Evolutionary conservation across 2,888 invertebrate species (phyloP).

Genomic region (Platerodrilus igneus): DNA sequence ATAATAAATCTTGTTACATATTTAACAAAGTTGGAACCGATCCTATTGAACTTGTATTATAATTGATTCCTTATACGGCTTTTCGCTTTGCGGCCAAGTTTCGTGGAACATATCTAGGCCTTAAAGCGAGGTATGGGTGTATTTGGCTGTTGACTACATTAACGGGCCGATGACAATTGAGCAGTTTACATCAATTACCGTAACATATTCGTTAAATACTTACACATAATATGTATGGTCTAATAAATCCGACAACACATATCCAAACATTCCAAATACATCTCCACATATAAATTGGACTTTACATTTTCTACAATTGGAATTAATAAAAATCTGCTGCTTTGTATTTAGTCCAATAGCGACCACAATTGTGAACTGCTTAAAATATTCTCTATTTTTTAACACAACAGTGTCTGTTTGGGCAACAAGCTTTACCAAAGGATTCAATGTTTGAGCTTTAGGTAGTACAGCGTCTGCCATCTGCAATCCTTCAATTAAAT

Average conservation of each 20-base stretch:
- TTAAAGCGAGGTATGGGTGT: no score
- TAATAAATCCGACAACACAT: slow-evolving; percentile 83
- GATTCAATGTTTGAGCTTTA: slow-evolving; percentile 82
- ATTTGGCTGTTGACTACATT: no score
- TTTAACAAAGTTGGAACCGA: no score
- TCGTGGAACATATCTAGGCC: no score
- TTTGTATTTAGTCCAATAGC: slow-evolving; percentile 70
- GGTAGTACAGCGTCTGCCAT: slow-evolving; percentile 78
- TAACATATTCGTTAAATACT: no score
- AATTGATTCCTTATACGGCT: no score
- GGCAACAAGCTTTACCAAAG: slow-evolving; percentile 80
- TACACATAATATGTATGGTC: slow-evolving; percentile 77
- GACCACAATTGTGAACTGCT: slow-evolving; percentile 77
- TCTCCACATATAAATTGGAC: slow-evolving; percentile 86
- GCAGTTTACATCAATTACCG: no score
- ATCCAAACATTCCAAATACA: slow-evolving; percentile 92
- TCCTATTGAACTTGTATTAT: no score
- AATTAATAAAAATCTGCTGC: slow-evolving; percentile 70
- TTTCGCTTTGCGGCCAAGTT: no score
- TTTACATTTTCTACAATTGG: slow-evolving; percentile 66
- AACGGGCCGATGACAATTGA: no score
- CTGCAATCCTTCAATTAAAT: slow-evolving; percentile 44
- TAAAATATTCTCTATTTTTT: slow-evolving; percentile 68
- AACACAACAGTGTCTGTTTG: slow-evolving; percentile 61
- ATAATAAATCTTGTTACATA: no score